These are phyloP conservation scores for Furcifer pardalis DNA, from an alignment of 2,797 vertebrate species.

Conservation along the genomic window DNA sequence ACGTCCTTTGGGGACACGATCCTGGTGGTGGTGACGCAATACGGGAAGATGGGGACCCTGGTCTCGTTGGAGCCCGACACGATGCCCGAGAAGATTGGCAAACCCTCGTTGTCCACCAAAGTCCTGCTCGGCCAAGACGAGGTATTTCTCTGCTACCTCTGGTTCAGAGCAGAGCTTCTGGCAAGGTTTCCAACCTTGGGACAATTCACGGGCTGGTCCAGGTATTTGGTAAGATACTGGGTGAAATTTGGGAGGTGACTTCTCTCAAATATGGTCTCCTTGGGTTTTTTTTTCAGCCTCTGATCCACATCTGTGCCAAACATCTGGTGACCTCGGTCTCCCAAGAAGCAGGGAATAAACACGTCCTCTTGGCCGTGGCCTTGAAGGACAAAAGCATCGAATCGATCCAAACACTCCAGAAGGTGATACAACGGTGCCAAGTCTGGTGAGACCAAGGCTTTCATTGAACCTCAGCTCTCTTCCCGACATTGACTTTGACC, in stretches of 20 bases:
- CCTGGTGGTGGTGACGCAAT: conserved; percentile 92
- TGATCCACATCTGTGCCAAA: conserved; percentile 93
- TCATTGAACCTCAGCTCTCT: conserved; percentile 45
- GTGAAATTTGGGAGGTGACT: too few relatives aligned
- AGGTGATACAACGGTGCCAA: conserved; percentile 88
- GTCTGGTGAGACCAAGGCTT: conserved; percentile 85
- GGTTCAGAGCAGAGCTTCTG: too few relatives aligned
- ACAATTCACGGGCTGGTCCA: too few relatives aligned
- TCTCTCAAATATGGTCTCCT: not conserved
- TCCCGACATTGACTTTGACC: conserved; percentile 6
- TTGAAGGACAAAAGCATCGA: conserved; percentile 89
- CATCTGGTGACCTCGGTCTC: conserved; percentile 89
- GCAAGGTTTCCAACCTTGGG: too few relatives aligned
- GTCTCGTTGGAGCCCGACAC: conserved; percentile 88
- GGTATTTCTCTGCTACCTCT: conserved; percentile 73
- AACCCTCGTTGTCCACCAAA: conserved; percentile 84
- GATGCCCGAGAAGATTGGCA: conserved; percentile 81
- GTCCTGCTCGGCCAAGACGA: conserved; percentile 96
- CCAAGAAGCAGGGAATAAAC: conserved; percentile 90
- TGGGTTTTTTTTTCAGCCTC: conserved; percentile 78
- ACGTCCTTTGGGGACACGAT: conserved; percentile 92
- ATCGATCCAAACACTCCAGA: conserved; percentile 85
- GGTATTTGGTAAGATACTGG: too few relatives aligned
- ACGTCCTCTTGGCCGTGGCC: conserved; percentile 88
- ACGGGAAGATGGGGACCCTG: conserved; percentile 92